These are phyloP conservation scores for Ormyrus labotus DNA, from an alignment of 2,888 invertebrate species.

Conservation along the genomic window DNA sequence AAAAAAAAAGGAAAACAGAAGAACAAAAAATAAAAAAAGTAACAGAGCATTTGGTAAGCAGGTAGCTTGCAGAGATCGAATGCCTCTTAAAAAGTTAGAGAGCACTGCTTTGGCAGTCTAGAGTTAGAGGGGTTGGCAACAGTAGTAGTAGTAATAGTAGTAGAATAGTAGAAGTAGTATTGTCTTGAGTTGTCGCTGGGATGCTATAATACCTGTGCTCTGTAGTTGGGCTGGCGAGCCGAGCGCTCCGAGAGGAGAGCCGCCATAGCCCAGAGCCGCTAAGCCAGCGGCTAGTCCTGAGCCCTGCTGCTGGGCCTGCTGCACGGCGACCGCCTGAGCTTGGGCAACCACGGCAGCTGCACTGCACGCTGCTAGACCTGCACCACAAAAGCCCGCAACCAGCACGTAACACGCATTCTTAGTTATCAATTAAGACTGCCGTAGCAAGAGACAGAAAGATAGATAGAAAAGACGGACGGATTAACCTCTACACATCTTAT, in stretches of 20 bases:
- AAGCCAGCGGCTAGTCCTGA: slow-evolving; percentile 74
- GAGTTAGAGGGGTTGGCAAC: background rate
- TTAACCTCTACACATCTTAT: too few species aligned
- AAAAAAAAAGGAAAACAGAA: too few species aligned
- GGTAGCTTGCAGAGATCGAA: too few species aligned
- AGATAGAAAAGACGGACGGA: background rate
- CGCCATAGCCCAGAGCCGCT: slow-evolving; percentile 74
- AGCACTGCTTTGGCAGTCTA: background rate
- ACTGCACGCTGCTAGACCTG: slow-evolving; percentile 81
- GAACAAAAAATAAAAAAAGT: too few species aligned
- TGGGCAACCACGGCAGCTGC: slow-evolving; percentile 75
- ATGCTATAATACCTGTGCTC: slow-evolving; percentile 71
- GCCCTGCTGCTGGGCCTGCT: slow-evolving; percentile 74
- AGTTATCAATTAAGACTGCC: slow-evolving; percentile 59
- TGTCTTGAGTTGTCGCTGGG: background rate
- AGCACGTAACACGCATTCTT: slow-evolving; percentile 63
- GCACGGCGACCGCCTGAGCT: slow-evolving; percentile 74
- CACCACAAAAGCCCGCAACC: slow-evolving; percentile 63
- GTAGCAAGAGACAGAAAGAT: background rate
- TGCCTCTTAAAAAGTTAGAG: background rate
- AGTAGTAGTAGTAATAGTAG: background rate
- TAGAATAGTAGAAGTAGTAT: background rate
- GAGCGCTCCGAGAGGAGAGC: slow-evolving; percentile 74
- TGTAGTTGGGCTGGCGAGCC: slow-evolving; percentile 75
- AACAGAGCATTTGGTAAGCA: too few species aligned